A percentile compares a stretch with the other conserved stretches of the same genome.
These are phyloP conservation scores for Diloba caeruleocephala DNA, from an alignment of 2,888 invertebrate genomes.

Conservation along the genomic window DNA sequence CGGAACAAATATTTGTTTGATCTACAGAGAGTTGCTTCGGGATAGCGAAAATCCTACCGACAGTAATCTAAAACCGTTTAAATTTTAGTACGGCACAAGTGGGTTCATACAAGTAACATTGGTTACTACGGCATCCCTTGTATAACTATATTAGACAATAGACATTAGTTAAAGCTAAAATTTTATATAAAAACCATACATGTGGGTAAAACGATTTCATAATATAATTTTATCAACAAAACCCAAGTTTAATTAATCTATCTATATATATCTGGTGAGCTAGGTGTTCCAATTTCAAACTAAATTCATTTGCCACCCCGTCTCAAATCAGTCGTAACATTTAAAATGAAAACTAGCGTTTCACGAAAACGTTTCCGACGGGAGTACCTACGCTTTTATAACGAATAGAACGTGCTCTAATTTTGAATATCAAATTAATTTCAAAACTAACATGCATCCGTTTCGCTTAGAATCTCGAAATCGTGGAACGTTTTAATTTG, in stretches of 20 bases:
- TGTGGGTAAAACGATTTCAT: not conserved
- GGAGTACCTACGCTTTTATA: constrained; percentile 9
- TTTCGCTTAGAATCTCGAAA: constrained; percentile 25
- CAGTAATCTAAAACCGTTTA: no score
- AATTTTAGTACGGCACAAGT: no score
- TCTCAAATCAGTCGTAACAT: constrained; percentile 36
- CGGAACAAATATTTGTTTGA: no score
- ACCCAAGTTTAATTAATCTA: constrained; percentile 1
- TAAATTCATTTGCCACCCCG: constrained; percentile 30
- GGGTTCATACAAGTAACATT: no score
- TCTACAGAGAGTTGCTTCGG: no score
- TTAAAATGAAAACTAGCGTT: constrained; percentile 41
- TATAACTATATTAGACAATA: no score
- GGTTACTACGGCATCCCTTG: no score
- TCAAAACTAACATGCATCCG: constrained; percentile 9
- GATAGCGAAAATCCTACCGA: no score
- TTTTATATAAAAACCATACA: not conserved
- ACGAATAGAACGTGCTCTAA: constrained; percentile 31
- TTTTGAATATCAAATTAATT: constrained; percentile 35
- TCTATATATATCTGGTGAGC: not conserved
- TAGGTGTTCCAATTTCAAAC: constrained; percentile 38
- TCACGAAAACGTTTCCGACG: constrained; percentile 22
- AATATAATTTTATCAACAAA: constrained; percentile 3
- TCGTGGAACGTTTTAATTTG: constrained; percentile 42
- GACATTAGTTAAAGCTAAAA: no score